Base-by-base conservation (phyloP, 2,113 vertebrate species). In the Ondatra zibethicus region DNA sequence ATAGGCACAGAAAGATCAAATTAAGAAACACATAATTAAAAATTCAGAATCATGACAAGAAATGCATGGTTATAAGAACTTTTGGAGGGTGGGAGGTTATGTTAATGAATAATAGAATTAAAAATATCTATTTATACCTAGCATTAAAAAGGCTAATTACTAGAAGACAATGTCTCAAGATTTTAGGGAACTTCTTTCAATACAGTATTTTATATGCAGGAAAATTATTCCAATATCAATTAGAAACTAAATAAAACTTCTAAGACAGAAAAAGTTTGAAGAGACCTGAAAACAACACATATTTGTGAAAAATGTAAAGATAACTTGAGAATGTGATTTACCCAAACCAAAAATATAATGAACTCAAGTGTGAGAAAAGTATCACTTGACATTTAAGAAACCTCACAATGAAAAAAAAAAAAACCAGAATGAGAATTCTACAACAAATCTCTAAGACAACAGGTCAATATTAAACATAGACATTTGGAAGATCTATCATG, bases 331-430 rank as follows among this genome's bases (percentile, higher is more conserved):
- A 82, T 77, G n/a, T 86, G 29, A n/a, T 73, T 93, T 84, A 92
- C 45, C 3, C 58, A 96, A 97, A 87, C 11, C 11, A n/a, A 50
- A 92, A 85, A 80, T 85, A 91, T 50, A 89, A 93, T 63, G 3
- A 95, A 80, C 92, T 17, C 42, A 96, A 92, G 27, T 65, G 85
- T 76, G 50, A 84, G 47, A 85, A 95, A 96, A 93, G 90, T 70
- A 27, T 63, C n/a, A 70, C 9, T n/a, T 16, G 25, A 92, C 5
- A 76, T n/a, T 47, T 70, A 95, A 90, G 81, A 92, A 92, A 55
- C 1, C 23, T 5, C 61, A 33, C 23, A 82, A 82, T 29, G 39
- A 81, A 95, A 96, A 75, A 95, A 97, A 70, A 33, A 96, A 90
- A 92, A 84, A 94, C 47, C 76, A 96, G 66, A 55, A 23, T 73